Percentiles rank a stretch among this genome's conserved stretches.
Conservation (phyloP, 2,888 invertebrate genomes). For the Antitype chi region DNA sequence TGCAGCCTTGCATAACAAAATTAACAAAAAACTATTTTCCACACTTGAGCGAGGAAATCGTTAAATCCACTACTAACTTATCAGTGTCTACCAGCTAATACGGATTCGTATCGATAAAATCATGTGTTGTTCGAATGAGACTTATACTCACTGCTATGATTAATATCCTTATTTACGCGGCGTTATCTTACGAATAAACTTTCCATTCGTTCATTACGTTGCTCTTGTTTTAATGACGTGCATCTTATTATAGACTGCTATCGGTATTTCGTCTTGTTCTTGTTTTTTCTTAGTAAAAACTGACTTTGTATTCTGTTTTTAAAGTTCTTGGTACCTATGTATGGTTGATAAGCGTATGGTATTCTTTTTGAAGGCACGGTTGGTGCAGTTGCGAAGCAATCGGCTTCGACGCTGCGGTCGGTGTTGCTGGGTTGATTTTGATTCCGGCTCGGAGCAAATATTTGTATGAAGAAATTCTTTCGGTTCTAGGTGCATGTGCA, state of each 20-base stretch:
- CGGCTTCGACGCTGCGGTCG: no score
- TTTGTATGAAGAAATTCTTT: not conserved
- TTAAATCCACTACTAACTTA: slow-evolving; percentile 24
- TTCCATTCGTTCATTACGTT: slow-evolving; percentile 69
- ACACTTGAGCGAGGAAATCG: not conserved
- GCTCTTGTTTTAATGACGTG: slow-evolving; percentile 56
- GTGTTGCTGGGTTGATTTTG: not conserved
- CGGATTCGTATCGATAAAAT: slow-evolving; percentile 49
- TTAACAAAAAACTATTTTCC: no score
- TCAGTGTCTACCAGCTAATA: slow-evolving; percentile 26
- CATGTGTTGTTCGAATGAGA: slow-evolving; percentile 56
- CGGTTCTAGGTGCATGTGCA: not conserved
- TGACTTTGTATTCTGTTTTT: slow-evolving; percentile 2
- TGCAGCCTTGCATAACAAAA: no score
- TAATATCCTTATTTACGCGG: slow-evolving; percentile 71
- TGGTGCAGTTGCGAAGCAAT: not conserved
- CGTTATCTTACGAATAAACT: slow-evolving; percentile 73
- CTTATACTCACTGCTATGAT: slow-evolving; percentile 62
- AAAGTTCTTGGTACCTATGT: not conserved
- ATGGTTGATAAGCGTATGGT: slow-evolving; percentile 16
- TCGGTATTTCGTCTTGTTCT: slow-evolving; percentile 40
- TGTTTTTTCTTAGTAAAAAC: slow-evolving; percentile 41
- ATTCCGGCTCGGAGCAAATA: not conserved
- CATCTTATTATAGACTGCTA: slow-evolving; percentile 54
- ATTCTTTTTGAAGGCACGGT: not conserved